These are phyloP conservation scores for Lasiurus borealis DNA, from an alignment of 2,113 vertebrate genomes.

Conservation along the genomic window DNA sequence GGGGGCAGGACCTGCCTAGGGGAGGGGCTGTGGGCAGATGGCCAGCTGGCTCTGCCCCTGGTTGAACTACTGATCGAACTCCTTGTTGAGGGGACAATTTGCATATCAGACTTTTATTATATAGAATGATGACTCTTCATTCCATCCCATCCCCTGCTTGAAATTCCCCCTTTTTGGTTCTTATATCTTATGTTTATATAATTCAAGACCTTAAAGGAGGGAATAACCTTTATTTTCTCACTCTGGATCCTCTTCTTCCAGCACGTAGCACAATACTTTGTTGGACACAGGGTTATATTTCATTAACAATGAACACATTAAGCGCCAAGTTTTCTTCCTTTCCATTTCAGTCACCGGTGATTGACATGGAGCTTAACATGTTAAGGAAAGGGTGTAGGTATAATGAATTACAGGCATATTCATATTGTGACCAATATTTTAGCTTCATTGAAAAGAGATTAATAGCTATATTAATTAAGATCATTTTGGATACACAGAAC, in stretches of 20 bases:
- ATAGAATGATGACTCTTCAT: not conserved
- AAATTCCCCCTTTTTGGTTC: not conserved
- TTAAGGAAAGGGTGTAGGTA: slow-evolving; percentile 29
- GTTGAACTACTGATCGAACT: too few species aligned
- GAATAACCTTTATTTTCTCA: slow-evolving; percentile 38
- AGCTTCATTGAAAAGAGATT: slow-evolving; percentile 53
- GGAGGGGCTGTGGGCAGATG: too few species aligned
- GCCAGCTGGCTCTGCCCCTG: too few species aligned
- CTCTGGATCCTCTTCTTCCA: slow-evolving; percentile 30
- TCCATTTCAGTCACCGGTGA: too few species aligned
- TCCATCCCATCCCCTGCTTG: not conserved
- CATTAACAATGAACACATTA: slow-evolving; percentile 6
- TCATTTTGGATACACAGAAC: slow-evolving; percentile 22
- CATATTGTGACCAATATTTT: slow-evolving; percentile 30
- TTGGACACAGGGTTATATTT: slow-evolving; percentile 37
- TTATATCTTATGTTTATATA: not conserved
- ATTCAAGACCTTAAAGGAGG: not conserved
- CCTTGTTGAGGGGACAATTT: too few species aligned
- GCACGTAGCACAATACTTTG: slow-evolving; percentile 24
- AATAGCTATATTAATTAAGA: slow-evolving; percentile 18
- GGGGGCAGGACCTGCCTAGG: too few species aligned
- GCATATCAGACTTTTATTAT: too few species aligned
- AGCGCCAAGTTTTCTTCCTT: too few species aligned
- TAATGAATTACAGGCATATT: slow-evolving; percentile 39
- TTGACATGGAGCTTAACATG: too few species aligned